phyloP scores from a whole-genome alignment of 2,113 vertebrate species.

The Leuciscus idus region DNA sequence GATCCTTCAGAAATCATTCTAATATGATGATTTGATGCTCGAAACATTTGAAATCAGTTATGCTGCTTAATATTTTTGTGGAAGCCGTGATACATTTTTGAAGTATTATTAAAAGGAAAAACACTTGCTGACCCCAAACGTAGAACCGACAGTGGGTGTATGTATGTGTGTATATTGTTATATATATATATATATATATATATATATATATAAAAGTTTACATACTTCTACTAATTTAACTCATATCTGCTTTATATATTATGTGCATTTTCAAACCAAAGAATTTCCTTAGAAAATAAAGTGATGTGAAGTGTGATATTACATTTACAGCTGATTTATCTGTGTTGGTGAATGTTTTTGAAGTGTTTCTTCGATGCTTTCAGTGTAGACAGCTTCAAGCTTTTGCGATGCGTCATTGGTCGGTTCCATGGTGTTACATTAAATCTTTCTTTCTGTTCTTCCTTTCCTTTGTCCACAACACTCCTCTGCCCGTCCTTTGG shows the following conservation, averaged over 20 bases:
- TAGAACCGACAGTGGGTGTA: not conserved
- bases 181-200: not conserved
- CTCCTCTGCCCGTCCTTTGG: conserved; percentile 2
- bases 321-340: not conserved
- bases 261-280: not conserved
- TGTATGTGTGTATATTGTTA: not conserved
- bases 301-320: not conserved
- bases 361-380: not conserved
- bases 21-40: not conserved
- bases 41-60: not conserved
- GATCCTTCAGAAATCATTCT: not conserved
- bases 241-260: no score
- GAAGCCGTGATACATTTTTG: not conserved
- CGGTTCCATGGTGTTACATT: conserved; percentile 1
- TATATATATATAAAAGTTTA: not conserved
- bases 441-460: conserved; percentile 15
- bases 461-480: conserved; percentile 23
- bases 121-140: not conserved
- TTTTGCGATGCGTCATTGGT: not conserved
- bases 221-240: no score
- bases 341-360: not conserved
- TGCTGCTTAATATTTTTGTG: not conserved
- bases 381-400: not conserved
- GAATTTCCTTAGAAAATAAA: not conserved
- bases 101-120: not conserved